A percentile compares a stretch with the other conserved stretches of the same genome.
Evolutionary conservation across 2,888 invertebrate species (phyloP).

Genomic region (Schizotus pectinicornis): DNA sequence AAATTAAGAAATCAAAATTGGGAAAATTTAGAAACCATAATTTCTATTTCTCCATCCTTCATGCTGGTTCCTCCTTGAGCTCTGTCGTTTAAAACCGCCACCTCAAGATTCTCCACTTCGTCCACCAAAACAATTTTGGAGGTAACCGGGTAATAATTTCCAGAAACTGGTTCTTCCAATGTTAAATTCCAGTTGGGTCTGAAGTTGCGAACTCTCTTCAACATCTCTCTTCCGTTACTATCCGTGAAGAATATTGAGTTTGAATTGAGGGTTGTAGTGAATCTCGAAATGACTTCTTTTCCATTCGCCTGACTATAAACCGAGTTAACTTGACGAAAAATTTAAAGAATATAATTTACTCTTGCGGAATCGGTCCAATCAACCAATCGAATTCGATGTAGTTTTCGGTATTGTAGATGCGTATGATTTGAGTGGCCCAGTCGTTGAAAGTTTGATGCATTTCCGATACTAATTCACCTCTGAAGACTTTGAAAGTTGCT

Average conservation of each 20-base stretch:
- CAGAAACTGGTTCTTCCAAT: constrained; percentile 62
- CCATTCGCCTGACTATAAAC: constrained; percentile 52
- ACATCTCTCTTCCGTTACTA: constrained; percentile 86
- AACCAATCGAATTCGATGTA: constrained; percentile 76
- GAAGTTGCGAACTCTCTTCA: constrained; percentile 69
- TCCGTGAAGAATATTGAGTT: constrained; percentile 84
- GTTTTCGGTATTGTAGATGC: constrained; percentile 65
- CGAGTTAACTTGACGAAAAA: neutral
- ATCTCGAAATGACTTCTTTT: constrained; percentile 74
- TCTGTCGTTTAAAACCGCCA: constrained; percentile 66
- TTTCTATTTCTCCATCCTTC: constrained; percentile 51
- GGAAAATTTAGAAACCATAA: constrained; percentile 7
- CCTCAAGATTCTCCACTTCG: constrained; percentile 54
- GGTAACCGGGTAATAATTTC: constrained; percentile 78
- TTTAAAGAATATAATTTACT: constrained; percentile 50
- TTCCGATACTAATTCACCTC: constrained; percentile 58
- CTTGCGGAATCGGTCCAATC: constrained; percentile 70
- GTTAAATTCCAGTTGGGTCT: constrained; percentile 55
- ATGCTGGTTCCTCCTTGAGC: constrained; percentile 67
- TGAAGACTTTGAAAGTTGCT: constrained; percentile 7
- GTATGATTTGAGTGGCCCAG: constrained; percentile 75
- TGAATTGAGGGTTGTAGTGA: constrained; percentile 63
- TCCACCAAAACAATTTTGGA: constrained; percentile 66
- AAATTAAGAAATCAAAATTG: neutral
- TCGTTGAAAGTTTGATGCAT: constrained; percentile 68